Conservation (phyloP, 2,797 vertebrate species). For the Argentina silus region DNA sequence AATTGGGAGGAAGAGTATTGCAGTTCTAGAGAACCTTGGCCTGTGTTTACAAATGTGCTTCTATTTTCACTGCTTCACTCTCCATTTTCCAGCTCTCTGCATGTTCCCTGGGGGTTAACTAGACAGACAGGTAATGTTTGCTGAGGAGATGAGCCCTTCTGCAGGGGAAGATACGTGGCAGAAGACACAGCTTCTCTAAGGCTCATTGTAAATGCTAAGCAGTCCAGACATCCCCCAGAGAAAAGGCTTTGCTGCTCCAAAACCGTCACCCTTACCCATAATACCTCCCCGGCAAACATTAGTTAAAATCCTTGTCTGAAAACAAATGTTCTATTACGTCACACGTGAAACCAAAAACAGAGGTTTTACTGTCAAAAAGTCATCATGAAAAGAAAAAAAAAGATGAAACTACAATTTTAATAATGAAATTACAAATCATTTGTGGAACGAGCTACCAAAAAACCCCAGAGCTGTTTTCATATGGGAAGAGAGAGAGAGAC, state of each 20-base stretch:
- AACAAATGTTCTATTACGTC: conserved; percentile 48
- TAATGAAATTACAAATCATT: conserved; percentile 26
- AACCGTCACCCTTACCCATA: conserved; percentile 60
- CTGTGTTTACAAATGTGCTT: conserved; percentile 20
- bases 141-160: conserved; percentile 71
- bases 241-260: conserved; percentile 54
- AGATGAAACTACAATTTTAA: conserved; percentile 27
- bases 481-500: conserved; percentile 23
- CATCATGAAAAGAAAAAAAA: conserved; percentile 45
- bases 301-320: conserved; percentile 38
- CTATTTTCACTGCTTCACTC: conserved; percentile 44
- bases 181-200: conserved; percentile 50
- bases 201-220: conserved; percentile 75
- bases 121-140: conserved; percentile 71
- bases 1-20: conserved; percentile 12
- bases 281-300: conserved; percentile 58
- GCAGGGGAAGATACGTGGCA: conserved; percentile 62
- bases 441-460: conserved; percentile 12
- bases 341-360: conserved; percentile 33
- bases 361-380: conserved; percentile 52
- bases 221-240: conserved; percentile 60
- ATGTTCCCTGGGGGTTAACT: not conserved
- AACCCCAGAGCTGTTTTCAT: conserved; percentile 36
- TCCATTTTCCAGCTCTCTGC: conserved; percentile 41
- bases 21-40: conserved; percentile 48